Conservation (phyloP, 2,888 invertebrate species). For the Eristalinus aeneus region DNA sequence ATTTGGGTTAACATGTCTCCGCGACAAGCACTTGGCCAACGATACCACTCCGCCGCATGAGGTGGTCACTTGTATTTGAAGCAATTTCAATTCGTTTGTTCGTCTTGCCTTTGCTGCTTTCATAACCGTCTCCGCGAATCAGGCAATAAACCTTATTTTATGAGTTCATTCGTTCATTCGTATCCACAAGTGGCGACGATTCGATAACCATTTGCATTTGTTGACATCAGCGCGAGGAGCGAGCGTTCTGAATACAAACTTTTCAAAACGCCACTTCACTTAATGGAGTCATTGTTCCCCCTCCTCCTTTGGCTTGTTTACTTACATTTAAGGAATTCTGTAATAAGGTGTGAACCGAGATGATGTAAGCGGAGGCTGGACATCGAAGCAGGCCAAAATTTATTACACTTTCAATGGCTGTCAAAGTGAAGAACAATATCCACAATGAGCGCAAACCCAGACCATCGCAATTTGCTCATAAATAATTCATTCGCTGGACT, state of each 20-base stretch:
- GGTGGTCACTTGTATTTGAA: slow-evolving; percentile 7
- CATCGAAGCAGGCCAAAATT: slow-evolving; percentile 42
- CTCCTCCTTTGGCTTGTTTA: background rate
- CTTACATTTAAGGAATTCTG: slow-evolving; percentile 22
- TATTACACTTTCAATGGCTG: slow-evolving; percentile 56
- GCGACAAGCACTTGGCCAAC: background rate
- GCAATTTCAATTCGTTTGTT: slow-evolving; percentile 18
- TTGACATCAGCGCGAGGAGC: background rate
- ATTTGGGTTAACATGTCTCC: background rate
- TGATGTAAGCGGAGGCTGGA: slow-evolving; percentile 11
- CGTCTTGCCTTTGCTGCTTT: slow-evolving; percentile 3
- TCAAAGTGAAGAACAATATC: slow-evolving; percentile 46
- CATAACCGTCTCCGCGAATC: slow-evolving; percentile 42
- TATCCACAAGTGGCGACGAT: slow-evolving; percentile 8
- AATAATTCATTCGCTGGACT: slow-evolving; percentile 60
- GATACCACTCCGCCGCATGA: background rate
- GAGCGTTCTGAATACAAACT: slow-evolving; percentile 30
- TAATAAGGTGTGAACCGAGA: slow-evolving; percentile 42
- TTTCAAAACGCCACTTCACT: background rate
- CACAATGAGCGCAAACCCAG: slow-evolving; percentile 4
- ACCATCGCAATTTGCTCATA: slow-evolving; percentile 47
- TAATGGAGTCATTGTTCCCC: slow-evolving; percentile 50
- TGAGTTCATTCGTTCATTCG: slow-evolving; percentile 28
- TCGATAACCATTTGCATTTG: slow-evolving; percentile 18
- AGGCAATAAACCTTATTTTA: slow-evolving; percentile 41